Evolutionary conservation across 2,797 vertebrate genomes (phyloP), one percentile per base, ranked within the genome.

Genomic region (Dendrocincla tyrannina): DNA sequence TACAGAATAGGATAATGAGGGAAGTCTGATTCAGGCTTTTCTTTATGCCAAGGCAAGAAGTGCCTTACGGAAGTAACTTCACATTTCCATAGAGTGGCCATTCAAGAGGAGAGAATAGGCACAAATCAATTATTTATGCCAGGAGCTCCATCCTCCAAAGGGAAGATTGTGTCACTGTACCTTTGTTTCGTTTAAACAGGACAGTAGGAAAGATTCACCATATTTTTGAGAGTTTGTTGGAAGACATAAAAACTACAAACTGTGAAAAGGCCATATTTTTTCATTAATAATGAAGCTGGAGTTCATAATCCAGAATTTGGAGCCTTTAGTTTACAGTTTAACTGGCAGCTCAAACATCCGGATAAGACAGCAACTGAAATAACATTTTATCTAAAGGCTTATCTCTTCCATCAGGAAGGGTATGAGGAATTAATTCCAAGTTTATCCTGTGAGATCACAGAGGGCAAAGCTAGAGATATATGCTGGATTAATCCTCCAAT

Each of bases 341-440:
- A 93, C 92, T 93, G 84, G 91, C 66, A 97, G 89, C 88, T 97
- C 93, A 97, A 95, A 96, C 92, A 96, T 96, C 78, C 17, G 39
- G 92, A 95, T 97, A 94, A 97, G 90, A 93, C 81, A 93, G 93
- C 89, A 96, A 95, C 90, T 95, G 95, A 93, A 97, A 96, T 96
- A 97, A 91, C 95, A 96, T 94, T 97, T 97, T 97, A 97, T 97
- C 98, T 97, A 98, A 94, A 93, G 91, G 96, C 97, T 98, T 98
- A 98, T 98, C 98, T 95, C 96, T 96, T 98, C 93, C 95, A 98
- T 98, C 98, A 98, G 97, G 98, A 97, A 97, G 97, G 95, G 95
- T 96, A 91, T 94, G 76, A 93, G 95, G 97, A 98, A 98, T 98
- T 97, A 96, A 98, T 97, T 98, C 95, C 94, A 95, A 97, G 85